Base-by-base conservation (phyloP, 2,113 vertebrate genomes). In the Sebastes fasciatus region DNA sequence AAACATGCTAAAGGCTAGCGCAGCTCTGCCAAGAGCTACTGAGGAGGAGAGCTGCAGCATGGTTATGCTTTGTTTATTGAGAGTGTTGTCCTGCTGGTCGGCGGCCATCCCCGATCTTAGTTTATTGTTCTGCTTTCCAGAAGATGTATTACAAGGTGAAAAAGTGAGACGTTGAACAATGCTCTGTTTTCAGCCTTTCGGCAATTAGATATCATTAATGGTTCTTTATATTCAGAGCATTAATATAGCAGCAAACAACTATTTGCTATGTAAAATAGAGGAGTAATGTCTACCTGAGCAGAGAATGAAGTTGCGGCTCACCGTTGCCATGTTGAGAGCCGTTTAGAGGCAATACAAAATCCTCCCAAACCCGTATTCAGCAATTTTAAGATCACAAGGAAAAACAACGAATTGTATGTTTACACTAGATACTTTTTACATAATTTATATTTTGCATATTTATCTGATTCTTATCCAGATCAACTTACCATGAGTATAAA, bases 1-100 rank as follows among this genome's bases (percentile, higher is more conserved):
- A 87, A 87, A 94, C 89, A 86, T 67, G 92, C 93, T 91, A 90
- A 92, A 80, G 91, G 92, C 88, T 81, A 90, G 77, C 85, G 2
- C 45, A n/a, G 74, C 77, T 73, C 84, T 87, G 92, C 89, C 92
- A 91, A 84, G 69, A 88, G 90, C 91, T 49, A 87, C 83, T 77
- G 86, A 77, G 76, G 80, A 74, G 86, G 72, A 85, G 81, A 90
- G 76, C 87, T 86, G 83, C 84, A 80, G 89, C 85, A 57, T 69
- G 77, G 83, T 76, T 85, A 73, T 73, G 86, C 85, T 89, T 82
- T 89, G 77, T 88, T 92, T 86, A 90, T 77, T 48, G 61, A 82
- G 79, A 84, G 73, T 48, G 84, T 74, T 58, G 74, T 87, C 86
- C 85, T 84, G 85, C 80, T 83, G 90, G 75, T 91, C 71, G 21